phyloP scores from a whole-genome alignment of 2,797 vertebrate species.

The Atherinosoma microstoma region DNA sequence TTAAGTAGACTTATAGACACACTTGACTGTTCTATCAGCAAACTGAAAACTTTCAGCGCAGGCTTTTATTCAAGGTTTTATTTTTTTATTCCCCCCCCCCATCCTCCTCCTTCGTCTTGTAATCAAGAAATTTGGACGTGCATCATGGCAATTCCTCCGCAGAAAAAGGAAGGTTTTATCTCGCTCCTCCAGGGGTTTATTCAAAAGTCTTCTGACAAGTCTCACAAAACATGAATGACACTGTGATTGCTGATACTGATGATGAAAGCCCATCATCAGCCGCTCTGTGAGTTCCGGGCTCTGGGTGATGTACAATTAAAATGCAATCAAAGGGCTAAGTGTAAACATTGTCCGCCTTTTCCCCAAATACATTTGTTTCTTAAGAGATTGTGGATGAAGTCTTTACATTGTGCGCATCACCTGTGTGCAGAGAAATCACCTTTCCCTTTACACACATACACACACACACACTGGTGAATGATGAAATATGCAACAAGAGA shows the following conservation, averaged over 20 bases:
- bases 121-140: conserved; percentile 86
- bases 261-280: conserved; percentile 79
- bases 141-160: conserved; percentile 79
- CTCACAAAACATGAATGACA: conserved; percentile 80
- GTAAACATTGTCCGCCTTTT: conserved; percentile 67
- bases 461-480: conserved; percentile 47
- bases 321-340: conserved; percentile 72
- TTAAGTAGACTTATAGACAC: conserved; percentile 87
- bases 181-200: conserved; percentile 81
- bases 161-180: conserved; percentile 76
- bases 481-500: conserved; percentile 86
- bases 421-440: conserved; percentile 53
- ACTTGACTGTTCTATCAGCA: conserved; percentile 86
- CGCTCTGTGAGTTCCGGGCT: conserved; percentile 59
- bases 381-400: conserved; percentile 56
- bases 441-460: conserved; percentile 7
- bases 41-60: conserved; percentile 80
- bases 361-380: conserved; percentile 58
- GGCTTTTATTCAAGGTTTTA: conserved; percentile 77
- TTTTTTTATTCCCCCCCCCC: conserved; percentile 31
- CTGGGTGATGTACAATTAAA: conserved; percentile 77
- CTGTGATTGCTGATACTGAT: conserved; percentile 78
- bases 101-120: conserved; percentile 60
- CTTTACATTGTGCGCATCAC: conserved; percentile 59
- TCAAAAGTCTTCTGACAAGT: conserved; percentile 80